phyloP scores from a whole-genome alignment of 2,113 vertebrate species.

The Menidia beryllina region DNA sequence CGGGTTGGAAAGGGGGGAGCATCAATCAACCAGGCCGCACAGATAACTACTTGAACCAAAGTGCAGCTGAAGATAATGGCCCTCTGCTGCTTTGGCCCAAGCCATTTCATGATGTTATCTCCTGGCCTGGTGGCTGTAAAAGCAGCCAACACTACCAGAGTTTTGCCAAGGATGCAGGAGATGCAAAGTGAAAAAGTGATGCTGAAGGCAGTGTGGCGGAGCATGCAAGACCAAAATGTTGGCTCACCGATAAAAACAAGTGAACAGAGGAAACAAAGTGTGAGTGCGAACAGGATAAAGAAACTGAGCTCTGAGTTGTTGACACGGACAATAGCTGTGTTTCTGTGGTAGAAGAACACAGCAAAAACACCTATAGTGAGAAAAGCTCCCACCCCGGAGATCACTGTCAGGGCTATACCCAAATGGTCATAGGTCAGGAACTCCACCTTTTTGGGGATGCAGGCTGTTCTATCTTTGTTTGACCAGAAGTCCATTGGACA shows the following conservation, averaged over 20 bases:
- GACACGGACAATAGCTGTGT: conserved; percentile 76
- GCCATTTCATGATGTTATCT: conserved; percentile 76
- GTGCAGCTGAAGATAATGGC: conserved; percentile 67
- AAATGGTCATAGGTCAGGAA: conserved; percentile 77
- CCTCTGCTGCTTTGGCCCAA: conserved; percentile 77
- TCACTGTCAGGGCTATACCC: conserved; percentile 73
- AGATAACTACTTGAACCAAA: conserved; percentile 71
- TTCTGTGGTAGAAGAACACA: conserved; percentile 76
- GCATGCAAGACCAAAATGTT: conserved; percentile 76
- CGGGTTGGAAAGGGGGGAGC: conserved; percentile 65
- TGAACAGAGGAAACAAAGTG: conserved; percentile 76
- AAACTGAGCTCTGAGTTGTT: conserved; percentile 80
- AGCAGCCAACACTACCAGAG: conserved; percentile 76
- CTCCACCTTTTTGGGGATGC: conserved; percentile 78
- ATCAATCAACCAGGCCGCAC: conserved; percentile 69
- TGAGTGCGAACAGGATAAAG: conserved; percentile 76
- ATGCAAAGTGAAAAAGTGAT: conserved; percentile 78
- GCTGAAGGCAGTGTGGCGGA: conserved; percentile 76
- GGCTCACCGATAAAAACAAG: conserved; percentile 78
- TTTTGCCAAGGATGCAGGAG: conserved; percentile 79
- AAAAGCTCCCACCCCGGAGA: conserved; percentile 69
- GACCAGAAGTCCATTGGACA: conserved; percentile 81
- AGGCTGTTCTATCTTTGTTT: conserved; percentile 71
- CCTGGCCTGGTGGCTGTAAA: conserved; percentile 77
- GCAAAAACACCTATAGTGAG: conserved; percentile 66